Percentiles rank a stretch among this genome's conserved stretches.
phyloP scores from a whole-genome alignment of 2,113 vertebrate species.

The Lycaon pictus region DNA sequence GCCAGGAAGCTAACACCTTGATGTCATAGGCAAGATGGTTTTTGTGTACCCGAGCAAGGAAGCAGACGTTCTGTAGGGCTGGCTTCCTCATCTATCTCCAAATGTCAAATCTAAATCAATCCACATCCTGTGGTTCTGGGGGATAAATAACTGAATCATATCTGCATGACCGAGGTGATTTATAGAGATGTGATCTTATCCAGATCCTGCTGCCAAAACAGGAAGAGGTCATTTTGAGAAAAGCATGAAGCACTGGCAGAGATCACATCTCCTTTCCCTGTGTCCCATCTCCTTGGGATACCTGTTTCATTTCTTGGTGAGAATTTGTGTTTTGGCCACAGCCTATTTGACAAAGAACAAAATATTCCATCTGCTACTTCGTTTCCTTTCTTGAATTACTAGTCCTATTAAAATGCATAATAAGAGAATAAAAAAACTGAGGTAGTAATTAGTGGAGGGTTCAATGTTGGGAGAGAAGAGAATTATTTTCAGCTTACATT shows the following conservation, averaged over 20 bases:
- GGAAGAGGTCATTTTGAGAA: neutral
- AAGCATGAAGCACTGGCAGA: neutral
- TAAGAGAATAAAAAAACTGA: neutral
- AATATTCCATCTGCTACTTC: neutral
- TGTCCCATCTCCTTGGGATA: neutral
- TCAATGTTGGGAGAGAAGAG: neutral
- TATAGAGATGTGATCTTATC: neutral
- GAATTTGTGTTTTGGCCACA: neutral
- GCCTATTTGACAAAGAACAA: neutral
- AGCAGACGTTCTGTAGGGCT: neutral
- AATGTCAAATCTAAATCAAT: neutral
- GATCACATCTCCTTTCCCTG: neutral
- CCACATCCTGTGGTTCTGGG: neutral
- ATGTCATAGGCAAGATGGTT: neutral
- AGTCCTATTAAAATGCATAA: slow-evolving; percentile 25
- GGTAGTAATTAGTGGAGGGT: neutral
- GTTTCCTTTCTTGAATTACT: slow-evolving; percentile 33
- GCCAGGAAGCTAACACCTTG: neutral
- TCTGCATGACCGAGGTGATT: neutral
- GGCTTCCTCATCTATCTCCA: neutral
- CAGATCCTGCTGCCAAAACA: neutral
- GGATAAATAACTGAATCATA: neutral
- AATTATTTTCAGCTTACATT: neutral
- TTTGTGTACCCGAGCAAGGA: neutral
- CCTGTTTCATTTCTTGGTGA: neutral